Percentiles rank a stretch among this genome's conserved stretches.
Conservation (phyloP, 2,888 invertebrate genomes). For the Dicycla oo region DNA sequence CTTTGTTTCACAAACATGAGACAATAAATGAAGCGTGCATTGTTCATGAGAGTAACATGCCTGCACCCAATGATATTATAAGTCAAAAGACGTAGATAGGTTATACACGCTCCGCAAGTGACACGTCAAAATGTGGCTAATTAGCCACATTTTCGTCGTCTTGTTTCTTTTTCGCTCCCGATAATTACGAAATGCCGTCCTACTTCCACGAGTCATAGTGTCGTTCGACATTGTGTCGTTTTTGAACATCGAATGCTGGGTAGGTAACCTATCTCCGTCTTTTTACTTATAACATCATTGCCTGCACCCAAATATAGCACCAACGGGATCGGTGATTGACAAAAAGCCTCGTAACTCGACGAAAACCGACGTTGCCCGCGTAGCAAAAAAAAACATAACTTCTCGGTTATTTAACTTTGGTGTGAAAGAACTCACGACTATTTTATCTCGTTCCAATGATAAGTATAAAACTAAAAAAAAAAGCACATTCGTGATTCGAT, state of each 20-base stretch:
- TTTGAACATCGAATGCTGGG: too few relatives aligned
- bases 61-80: conserved; percentile 44
- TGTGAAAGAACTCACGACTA: conserved; percentile 78
- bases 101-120: too few relatives aligned
- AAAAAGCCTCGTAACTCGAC: conserved; percentile 65
- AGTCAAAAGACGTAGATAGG: too few relatives aligned
- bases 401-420: conserved; percentile 71
- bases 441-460: conserved; percentile 71
- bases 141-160: too few relatives aligned
- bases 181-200: too few relatives aligned
- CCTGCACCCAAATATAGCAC: conserved; percentile 52
- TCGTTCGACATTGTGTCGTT: too few relatives aligned
- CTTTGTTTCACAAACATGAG: conserved; percentile 38
- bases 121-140: too few relatives aligned
- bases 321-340: conserved; percentile 68
- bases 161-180: too few relatives aligned
- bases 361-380: conserved; percentile 51
- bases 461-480: conserved; percentile 68
- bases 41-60: conserved; percentile 26
- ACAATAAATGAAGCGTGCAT: conserved; percentile 30
- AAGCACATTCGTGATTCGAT: conserved; percentile 78
- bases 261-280: too few relatives aligned
- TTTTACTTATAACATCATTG: too few relatives aligned
- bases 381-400: conserved; percentile 66
- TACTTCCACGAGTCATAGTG: too few relatives aligned